phyloP scores from a whole-genome alignment of 2,888 invertebrate genomes.

The Pterostichus niger region DNA sequence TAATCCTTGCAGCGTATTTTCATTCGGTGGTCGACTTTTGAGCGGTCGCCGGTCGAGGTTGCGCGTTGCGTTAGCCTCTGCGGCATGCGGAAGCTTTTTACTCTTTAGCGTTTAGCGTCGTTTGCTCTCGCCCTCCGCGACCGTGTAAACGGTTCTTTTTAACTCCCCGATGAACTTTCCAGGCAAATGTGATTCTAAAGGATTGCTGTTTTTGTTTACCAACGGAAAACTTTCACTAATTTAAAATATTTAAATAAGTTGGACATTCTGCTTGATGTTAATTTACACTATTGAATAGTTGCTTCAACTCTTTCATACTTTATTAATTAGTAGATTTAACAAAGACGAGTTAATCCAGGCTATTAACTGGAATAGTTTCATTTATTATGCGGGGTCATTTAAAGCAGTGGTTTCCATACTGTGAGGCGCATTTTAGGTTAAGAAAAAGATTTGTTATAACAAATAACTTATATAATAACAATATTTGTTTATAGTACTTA shows the following conservation, averaged over 20 bases:
- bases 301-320: constrained; percentile 3
- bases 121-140: no score
- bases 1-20: constrained; percentile 65
- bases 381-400: no score
- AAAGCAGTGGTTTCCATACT: no score
- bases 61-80: constrained; percentile 17
- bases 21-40: constrained; percentile 62
- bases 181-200: constrained; percentile 50
- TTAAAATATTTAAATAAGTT: constrained; percentile 57
- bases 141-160: constrained; percentile 56
- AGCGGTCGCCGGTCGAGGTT: constrained; percentile 30
- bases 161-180: constrained; percentile 42
- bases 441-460: no score
- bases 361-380: not conserved
- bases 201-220: constrained; percentile 58
- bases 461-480: no score
- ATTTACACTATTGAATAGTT: not conserved
- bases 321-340: constrained; percentile 16
- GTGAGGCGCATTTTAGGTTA: no score
- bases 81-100: constrained; percentile 20
- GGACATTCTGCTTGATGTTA: constrained; percentile 2
- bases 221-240: constrained; percentile 48
- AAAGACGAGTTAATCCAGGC: not conserved
- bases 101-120: constrained; percentile 27
- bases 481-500: no score